Evolutionary conservation across 2,797 vertebrate species (phyloP).

Genomic region (Alcedo quadribrachys): DNA sequence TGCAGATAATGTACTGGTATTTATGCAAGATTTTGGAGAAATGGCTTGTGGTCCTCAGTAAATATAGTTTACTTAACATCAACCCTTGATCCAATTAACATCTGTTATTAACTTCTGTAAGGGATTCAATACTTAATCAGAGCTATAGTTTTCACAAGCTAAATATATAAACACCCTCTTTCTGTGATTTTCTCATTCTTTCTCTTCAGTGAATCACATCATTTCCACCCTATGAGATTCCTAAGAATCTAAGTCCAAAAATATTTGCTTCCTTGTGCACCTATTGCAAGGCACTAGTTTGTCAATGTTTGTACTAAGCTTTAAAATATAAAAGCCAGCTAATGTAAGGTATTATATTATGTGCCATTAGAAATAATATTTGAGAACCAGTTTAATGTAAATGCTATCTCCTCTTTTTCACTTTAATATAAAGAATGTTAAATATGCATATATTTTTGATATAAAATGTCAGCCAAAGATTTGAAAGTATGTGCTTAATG

Average conservation of each 20-base stretch:
- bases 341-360: neutral
- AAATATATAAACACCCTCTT: neutral
- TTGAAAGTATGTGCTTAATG: neutral
- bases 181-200: neutral
- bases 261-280: neutral
- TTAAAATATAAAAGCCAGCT: neutral
- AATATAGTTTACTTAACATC: neutral
- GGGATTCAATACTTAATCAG: neutral
- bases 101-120: neutral
- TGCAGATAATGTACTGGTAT: neutral
- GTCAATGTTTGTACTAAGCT: neutral
- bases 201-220: neutral
- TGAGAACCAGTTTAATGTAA: neutral
- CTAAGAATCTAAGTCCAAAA: neutral
- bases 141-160: neutral
- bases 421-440: neutral
- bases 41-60: neutral
- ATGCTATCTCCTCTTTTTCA: neutral
- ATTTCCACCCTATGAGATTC: neutral
- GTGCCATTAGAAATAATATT: neutral
- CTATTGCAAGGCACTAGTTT: neutral
- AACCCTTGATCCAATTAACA: neutral
- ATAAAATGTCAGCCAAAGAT: neutral
- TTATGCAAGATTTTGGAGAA: neutral
- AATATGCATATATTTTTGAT: neutral